Evolutionary conservation across 2,797 vertebrate genomes (phyloP).

Genomic region (Lophius americanus): DNA sequence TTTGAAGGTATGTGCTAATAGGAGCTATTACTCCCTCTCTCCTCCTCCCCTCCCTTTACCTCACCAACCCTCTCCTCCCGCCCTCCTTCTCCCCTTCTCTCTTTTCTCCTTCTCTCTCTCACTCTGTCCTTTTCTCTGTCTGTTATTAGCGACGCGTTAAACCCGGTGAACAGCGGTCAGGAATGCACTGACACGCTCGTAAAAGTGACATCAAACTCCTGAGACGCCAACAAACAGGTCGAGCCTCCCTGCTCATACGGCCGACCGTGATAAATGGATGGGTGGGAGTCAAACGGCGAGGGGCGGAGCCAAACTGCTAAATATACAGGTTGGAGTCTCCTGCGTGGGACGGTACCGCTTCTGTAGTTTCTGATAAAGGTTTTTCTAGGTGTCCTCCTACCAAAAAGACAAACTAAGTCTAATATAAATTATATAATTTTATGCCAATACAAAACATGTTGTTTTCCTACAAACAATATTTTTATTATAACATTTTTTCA

Average conservation of each 20-base stretch:
- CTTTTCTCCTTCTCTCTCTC: constrained; percentile 18
- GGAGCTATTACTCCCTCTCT: constrained; percentile 72
- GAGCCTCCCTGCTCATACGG: constrained; percentile 23
- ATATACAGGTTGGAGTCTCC: too few species aligned
- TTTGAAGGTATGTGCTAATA: constrained; percentile 78
- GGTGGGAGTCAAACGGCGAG: not conserved
- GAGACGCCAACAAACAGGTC: constrained; percentile 58
- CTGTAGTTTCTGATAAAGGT: too few species aligned
- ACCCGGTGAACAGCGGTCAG: constrained; percentile 61
- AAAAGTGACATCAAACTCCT: constrained; percentile 72
- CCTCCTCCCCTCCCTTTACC: constrained; percentile 64
- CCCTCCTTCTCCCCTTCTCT: not conserved
- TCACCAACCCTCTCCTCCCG: constrained; percentile 44
- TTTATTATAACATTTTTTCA: too few species aligned
- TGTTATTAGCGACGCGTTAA: constrained; percentile 76
- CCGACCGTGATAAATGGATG: constrained; percentile 5
- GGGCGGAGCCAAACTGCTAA: not conserved
- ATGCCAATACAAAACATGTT: too few species aligned
- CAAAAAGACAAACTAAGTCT: too few species aligned
- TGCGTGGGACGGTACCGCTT: too few species aligned
- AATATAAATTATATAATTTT: too few species aligned
- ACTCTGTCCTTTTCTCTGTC: constrained; percentile 42
- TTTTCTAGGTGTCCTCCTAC: too few species aligned
- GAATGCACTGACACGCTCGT: constrained; percentile 74
- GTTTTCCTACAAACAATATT: too few species aligned